A percentile compares a stretch with the other conserved stretches of the same genome.
Conservation (phyloP, 1,140 invertebrate genomes). For the Sinonovacula constricta region DNA sequence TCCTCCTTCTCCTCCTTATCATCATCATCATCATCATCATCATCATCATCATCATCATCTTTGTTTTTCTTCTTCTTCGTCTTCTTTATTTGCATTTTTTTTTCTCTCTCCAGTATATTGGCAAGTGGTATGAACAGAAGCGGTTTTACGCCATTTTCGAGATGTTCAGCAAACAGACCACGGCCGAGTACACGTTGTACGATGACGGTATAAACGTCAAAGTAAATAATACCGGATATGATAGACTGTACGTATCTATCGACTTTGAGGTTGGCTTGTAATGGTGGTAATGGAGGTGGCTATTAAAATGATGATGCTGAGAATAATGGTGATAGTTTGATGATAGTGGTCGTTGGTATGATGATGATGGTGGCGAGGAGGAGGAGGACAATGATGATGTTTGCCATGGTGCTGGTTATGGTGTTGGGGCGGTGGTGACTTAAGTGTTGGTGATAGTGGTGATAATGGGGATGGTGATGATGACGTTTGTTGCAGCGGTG, state of each 20-base stretch:
- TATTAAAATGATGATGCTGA: neutral
- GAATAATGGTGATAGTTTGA: neutral
- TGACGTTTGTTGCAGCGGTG: no score
- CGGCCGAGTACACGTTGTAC: constrained; percentile 82
- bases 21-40: no score
- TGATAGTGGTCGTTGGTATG: neutral
- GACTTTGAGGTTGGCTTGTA: neutral
- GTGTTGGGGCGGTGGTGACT: no score
- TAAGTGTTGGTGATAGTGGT: no score
- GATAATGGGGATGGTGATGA: no score
- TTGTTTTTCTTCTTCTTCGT: no score
- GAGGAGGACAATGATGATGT: neutral
- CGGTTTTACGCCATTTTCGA: constrained; percentile 87
- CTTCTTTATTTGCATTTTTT: no score
- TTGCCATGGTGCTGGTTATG: no score
- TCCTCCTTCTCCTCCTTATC: no score
- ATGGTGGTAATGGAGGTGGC: neutral
- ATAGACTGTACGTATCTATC: constrained; percentile 13
- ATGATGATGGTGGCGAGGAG: neutral
- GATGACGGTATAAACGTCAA: constrained; percentile 80
- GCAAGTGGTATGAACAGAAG: constrained; percentile 88
- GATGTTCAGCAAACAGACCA: constrained; percentile 86
- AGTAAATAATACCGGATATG: constrained; percentile 81
- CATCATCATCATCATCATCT: no score
- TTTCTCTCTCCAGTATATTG: constrained; percentile 86